Base-by-base conservation (phyloP, 1,140 invertebrate species). In the Lordiphosa collinella region DNA sequence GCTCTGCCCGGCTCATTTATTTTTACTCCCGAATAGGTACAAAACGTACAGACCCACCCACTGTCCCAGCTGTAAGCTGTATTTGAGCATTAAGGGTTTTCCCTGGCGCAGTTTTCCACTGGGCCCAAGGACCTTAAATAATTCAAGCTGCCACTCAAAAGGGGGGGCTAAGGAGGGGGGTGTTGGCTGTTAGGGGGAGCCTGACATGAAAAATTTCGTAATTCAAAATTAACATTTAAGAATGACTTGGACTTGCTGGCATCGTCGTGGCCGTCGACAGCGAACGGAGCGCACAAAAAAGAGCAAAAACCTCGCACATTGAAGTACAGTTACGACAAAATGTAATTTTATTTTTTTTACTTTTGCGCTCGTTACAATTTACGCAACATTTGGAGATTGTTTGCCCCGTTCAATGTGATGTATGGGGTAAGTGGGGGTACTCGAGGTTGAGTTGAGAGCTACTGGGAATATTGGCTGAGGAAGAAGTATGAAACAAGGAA, bases 141-240 rank as follows among this genome's bases (percentile, higher is more conserved):
- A 84, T 84, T 84, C 73, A 84, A 56, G 78, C 76, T 65, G 31
- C 25, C 32, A 34, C 48, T 41, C 25, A 32, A 13, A 8, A 31
- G 29, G 41, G 41, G 14, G 18, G 41, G 40, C 3, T 3, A 5
- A 25, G 10, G 4, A 2, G 6, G 1, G 13, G 13, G 8, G 41
- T 11, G 46, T 2, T 8, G 12, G n/a, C 18, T 25, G 55, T 44
- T 36, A 51, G 38, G 54, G 57, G 53, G 52, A 51, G 53, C 60
- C 68, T 76, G 78, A 82, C 78, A 82, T 72, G 76, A 61, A 80
- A 78, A 72, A 72, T 84, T 82, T 78, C 68, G 78, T 84, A 84
- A 84, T 84, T 85, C 78, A 84, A 84, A 84, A 84, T 84, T 84
- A 84, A 84, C 79, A 84, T 85, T 84, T 85, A 78, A 84, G 78